Conservation (phyloP, 2,888 invertebrate species). For the Boloria selene region DNA sequence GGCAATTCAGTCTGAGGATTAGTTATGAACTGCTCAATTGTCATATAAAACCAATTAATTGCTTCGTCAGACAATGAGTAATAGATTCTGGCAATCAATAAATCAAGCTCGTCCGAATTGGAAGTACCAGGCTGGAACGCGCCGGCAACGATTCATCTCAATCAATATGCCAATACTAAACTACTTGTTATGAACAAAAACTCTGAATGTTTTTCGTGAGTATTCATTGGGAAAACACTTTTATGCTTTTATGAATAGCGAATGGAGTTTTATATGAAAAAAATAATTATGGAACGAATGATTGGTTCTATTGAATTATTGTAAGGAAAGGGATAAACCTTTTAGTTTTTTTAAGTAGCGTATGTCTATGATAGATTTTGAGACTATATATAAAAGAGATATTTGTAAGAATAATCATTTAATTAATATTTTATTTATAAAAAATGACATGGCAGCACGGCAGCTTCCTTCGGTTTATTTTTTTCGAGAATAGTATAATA, state of each 20-base stretch:
- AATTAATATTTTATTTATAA: too few relatives aligned
- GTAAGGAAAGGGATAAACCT: too few relatives aligned
- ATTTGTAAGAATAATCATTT: too few relatives aligned
- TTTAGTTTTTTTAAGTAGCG: too few relatives aligned
- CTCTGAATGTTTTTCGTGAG: neutral
- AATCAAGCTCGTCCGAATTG: slow-evolving; percentile 10
- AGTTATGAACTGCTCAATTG: neutral
- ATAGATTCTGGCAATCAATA: slow-evolving; percentile 19
- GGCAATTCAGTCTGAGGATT: neutral
- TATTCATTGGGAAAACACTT: slow-evolving; percentile 17
- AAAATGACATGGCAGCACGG: too few relatives aligned
- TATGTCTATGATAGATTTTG: too few relatives aligned
- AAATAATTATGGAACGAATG: neutral
- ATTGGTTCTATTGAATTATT: too few relatives aligned
- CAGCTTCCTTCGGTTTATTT: too few relatives aligned
- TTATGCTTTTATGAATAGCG: neutral
- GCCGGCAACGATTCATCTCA: slow-evolving; percentile 9
- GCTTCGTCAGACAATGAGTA: slow-evolving; percentile 3
- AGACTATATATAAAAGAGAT: too few relatives aligned
- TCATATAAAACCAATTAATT: slow-evolving; percentile 22
- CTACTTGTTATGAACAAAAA: slow-evolving; percentile 6
- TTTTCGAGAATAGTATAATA: too few relatives aligned
- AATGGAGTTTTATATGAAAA: neutral
- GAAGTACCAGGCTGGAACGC: neutral
- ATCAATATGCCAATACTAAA: slow-evolving; percentile 10